Evolutionary conservation across 2,113 vertebrate species (phyloP), one percentile per base, ranked within the genome.

Genomic region (Holacanthus passer): DNA sequence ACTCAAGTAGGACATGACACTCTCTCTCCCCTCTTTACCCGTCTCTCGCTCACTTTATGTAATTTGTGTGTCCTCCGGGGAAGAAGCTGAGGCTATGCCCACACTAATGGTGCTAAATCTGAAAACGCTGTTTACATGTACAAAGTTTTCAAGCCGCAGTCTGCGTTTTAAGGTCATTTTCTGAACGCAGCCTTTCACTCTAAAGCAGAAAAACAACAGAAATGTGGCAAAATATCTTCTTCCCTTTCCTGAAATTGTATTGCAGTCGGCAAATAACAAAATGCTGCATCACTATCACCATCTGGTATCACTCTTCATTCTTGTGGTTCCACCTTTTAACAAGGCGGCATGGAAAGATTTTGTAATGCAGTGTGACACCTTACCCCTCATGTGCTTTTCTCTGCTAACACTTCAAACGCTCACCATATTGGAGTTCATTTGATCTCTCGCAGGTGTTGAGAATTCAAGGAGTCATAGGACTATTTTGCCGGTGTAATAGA

Each of bases 1-100:
- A 88, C 86, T 93, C 86, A 87, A 88, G 75, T 86, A 83, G 81
- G 87, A 88, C 88, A 88, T 76, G 76, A 60, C 74, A 81, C 73
- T 16, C 68, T 69, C 71, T 35, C 55, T 29, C 62, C 64, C 31
- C 20, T 12, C 59, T 32, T 7, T 35, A 19, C 9, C 43, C 16
- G 11, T 48, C 63, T 48, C 58, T 58, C 69, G 16, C 74, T 70
- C 63, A 39, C 66, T 83, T 73, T 75, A 68, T 81, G 58, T 39
- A 58, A 66, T 82, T 74, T 81, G 43, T 71, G 58, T 45, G 39
- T 52, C 45, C 63, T 75, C 31, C 67, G 1, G 66, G 41, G 43
- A 48, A 83, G 32, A 60, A 43, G 35, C 60, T 35, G 19, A 69
- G 22, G 60, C 70, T 41, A 37, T 68, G 76, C 79, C 65, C 75